phyloP scores from a whole-genome alignment of 1,140 invertebrate species.

The Euwallacea similis region DNA sequence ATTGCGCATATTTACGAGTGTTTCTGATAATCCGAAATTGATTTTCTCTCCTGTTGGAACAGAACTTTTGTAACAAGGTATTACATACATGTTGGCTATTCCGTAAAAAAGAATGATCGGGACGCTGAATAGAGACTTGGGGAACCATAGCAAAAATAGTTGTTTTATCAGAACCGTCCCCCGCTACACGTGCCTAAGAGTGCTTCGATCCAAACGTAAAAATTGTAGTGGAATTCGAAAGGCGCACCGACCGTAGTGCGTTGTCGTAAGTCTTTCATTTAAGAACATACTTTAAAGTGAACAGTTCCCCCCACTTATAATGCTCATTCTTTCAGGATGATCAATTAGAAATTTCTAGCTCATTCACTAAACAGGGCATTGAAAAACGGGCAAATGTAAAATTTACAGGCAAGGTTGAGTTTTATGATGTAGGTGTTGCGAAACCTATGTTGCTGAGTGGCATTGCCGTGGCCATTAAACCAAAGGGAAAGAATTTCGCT shows the following conservation, averaged over 20 bases:
- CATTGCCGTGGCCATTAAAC: conserved; percentile 59
- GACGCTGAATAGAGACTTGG: conserved; percentile 20
- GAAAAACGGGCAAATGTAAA: conserved; percentile 67
- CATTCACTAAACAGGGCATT: conserved; percentile 54
- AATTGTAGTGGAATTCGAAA: conserved; percentile 10
- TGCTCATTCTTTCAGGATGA: conserved; percentile 56
- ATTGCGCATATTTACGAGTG: no score
- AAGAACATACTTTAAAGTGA: conserved; percentile 25
- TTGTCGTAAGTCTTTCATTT: conserved; percentile 47
- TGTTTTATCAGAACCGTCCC: conserved; percentile 39
- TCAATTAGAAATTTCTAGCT: conserved; percentile 57
- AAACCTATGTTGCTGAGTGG: conserved; percentile 63
- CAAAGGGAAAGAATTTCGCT: conserved; percentile 54
- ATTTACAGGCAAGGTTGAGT: conserved; percentile 67
- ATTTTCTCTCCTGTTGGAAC: no score
- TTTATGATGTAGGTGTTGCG: conserved; percentile 64
- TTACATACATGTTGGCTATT: no score
- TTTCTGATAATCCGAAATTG: no score
- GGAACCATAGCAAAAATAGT: conserved; percentile 26
- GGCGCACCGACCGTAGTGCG: conserved; percentile 32
- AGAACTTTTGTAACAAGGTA: no score
- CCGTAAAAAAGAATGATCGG: not conserved
- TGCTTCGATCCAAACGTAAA: conserved; percentile 14
- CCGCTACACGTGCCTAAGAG: conserved; percentile 13
- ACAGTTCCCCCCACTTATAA: conserved; percentile 45